Percentiles rank a stretch among this genome's conserved stretches.
phyloP scores from a whole-genome alignment of 2,797 vertebrate species.

The Coregonus suidteri region DNA sequence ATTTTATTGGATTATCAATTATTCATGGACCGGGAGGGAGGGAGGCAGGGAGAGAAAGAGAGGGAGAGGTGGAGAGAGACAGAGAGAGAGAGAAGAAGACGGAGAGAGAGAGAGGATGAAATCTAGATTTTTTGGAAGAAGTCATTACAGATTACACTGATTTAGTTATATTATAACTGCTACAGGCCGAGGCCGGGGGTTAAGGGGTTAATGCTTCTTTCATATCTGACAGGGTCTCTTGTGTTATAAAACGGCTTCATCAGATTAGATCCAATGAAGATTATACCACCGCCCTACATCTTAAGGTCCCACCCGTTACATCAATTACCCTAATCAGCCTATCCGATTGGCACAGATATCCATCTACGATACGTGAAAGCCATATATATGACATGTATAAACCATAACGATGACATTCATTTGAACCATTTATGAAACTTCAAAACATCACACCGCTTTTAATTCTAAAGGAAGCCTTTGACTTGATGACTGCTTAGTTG shows the following conservation, averaged over 20 bases:
- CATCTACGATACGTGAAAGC: background rate
- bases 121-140: background rate
- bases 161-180: background rate
- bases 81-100: background rate
- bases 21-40: constrained; percentile 53
- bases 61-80: background rate
- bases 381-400: background rate
- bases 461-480: constrained; percentile 6
- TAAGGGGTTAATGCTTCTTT: background rate
- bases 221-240: constrained; percentile 7
- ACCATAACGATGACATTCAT: constrained; percentile 30
- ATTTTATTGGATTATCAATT: constrained; percentile 69
- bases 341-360: background rate
- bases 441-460: constrained; percentile 14
- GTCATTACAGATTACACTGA: background rate
- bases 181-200: background rate
- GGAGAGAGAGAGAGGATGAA: background rate
- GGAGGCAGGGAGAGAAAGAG: constrained; percentile 21
- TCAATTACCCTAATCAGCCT: background rate
- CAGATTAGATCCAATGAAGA: constrained; percentile 27
- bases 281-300: constrained; percentile 15
- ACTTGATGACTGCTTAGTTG: constrained; percentile 26
- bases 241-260: background rate
- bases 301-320: constrained; percentile 13
- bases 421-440: constrained; percentile 18